Conservation (phyloP, 2,888 invertebrate species). For the Stenodera caucasica region DNA sequence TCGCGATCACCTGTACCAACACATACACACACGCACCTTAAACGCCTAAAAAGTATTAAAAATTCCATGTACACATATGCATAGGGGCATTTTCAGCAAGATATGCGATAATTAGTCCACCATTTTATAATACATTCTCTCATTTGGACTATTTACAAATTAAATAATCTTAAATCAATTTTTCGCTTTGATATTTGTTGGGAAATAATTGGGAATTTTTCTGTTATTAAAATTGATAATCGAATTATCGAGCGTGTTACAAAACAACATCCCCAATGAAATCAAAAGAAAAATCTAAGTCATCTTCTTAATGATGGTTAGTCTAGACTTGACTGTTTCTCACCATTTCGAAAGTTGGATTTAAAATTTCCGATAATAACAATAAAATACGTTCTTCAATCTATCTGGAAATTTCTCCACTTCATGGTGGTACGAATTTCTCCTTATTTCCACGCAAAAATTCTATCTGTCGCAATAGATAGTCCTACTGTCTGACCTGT, state of each 20-base stretch:
- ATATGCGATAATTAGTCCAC: conserved; percentile 26
- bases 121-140: neutral
- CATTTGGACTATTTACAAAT: neutral
- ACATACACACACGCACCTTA: conserved; percentile 45
- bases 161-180: no score
- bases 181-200: neutral
- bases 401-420: neutral
- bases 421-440: neutral
- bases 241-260: conserved; percentile 4
- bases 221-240: conserved; percentile 3
- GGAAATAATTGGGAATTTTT: neutral
- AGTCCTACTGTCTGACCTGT: neutral
- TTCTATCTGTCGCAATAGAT: neutral
- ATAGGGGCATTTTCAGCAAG: conserved; percentile 26
- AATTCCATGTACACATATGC: conserved; percentile 37
- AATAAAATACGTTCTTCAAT: neutral
- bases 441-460: neutral
- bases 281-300: neutral
- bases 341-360: neutral
- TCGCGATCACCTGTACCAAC: conserved; percentile 53
- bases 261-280: neutral
- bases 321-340: conserved; percentile 2
- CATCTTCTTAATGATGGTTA: neutral
- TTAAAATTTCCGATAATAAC: neutral
- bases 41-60: conserved; percentile 37